These are phyloP conservation scores for Echiichthys vipera DNA, from an alignment of 2,797 vertebrate genomes.

Conservation along the genomic window DNA sequence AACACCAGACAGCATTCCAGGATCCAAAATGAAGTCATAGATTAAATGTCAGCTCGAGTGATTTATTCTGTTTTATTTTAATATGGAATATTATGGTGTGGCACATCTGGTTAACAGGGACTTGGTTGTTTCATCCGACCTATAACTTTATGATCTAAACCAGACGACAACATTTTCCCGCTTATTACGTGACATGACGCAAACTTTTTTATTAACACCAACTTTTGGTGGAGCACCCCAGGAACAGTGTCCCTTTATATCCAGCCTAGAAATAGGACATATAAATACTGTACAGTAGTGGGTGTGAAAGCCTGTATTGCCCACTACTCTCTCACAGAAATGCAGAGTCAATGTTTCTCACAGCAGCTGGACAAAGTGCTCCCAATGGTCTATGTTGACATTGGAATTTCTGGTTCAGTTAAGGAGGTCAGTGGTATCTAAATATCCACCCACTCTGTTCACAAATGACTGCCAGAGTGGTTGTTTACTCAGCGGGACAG, in stretches of 20 bases:
- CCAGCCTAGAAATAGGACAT: not conserved
- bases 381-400: conserved; percentile 54
- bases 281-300: conserved; percentile 3
- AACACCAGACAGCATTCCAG: not conserved
- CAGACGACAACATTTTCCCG: conserved; percentile 1
- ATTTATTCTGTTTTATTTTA: not conserved
- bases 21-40: conserved; percentile 4
- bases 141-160: conserved; percentile 30
- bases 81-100: conserved; percentile 4
- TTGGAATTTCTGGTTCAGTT: conserved; percentile 48
- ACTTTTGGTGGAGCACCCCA: conserved; percentile 8
- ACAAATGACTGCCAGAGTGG: conserved; percentile 52
- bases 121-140: conserved; percentile 19
- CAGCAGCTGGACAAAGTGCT: conserved; percentile 46
- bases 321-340: conserved; percentile 34
- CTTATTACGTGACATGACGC: conserved; percentile 22
- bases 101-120: conserved; percentile 14
- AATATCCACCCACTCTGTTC: conserved; percentile 73
- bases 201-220: conserved; percentile 4
- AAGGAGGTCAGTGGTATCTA: conserved; percentile 62
- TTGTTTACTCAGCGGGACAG: conserved; percentile 59
- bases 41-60: not conserved
- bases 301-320: not conserved
- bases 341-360: conserved; percentile 49
- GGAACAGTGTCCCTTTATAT: conserved; percentile 41